Conservation (phyloP, 2,797 vertebrate genomes). For the Triplophysa yarkandensis region DNA sequence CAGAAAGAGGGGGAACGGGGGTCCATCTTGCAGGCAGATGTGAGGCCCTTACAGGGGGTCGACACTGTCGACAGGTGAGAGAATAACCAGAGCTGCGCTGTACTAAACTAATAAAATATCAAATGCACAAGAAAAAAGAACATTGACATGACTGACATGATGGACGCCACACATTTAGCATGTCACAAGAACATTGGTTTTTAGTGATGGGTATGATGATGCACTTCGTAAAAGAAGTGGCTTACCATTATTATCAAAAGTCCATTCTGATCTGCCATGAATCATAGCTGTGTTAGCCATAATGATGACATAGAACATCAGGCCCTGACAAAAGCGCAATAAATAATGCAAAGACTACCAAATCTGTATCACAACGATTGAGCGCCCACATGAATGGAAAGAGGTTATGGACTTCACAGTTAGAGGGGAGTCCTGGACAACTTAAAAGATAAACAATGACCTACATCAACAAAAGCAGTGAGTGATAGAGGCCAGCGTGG, state of each 20-base stretch:
- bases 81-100: background rate
- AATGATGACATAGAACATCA: background rate
- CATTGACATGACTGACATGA: too few relatives aligned
- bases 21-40: slow-evolving; percentile 3
- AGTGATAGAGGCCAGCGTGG: slow-evolving; percentile 46
- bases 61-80: background rate
- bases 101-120: too few relatives aligned
- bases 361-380: background rate
- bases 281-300: background rate
- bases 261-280: too few relatives aligned
- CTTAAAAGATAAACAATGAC: slow-evolving; percentile 46
- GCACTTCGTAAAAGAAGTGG: too few relatives aligned
- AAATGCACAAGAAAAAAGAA: too few relatives aligned
- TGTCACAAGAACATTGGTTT: too few relatives aligned
- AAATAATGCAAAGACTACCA: background rate
- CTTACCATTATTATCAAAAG: too few relatives aligned
- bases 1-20: background rate
- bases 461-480: slow-evolving; percentile 37
- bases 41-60: background rate
- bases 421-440: slow-evolving; percentile 30
- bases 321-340: background rate
- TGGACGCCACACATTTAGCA: too few relatives aligned
- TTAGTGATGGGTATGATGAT: too few relatives aligned
- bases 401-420: slow-evolving; percentile 14
- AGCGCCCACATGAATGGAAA: background rate